A percentile compares a stretch with the other conserved stretches of the same genome.
phyloP scores from a whole-genome alignment of 2,113 vertebrate species.

The Peucedramus taeniatus region DNA sequence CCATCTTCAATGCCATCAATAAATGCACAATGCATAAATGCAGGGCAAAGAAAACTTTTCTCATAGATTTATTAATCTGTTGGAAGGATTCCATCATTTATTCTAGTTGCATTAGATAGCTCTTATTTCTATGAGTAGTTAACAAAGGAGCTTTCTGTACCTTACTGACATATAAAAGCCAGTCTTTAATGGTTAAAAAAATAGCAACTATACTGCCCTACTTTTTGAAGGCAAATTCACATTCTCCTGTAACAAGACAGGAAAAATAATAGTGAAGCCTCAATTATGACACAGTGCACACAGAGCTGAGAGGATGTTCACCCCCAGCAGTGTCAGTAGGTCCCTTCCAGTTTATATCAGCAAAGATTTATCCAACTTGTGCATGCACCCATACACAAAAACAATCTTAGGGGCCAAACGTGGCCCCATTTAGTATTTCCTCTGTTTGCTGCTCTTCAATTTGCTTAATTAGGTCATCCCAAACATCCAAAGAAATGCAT shows the following conservation, averaged over 20 bases:
- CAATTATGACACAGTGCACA: not conserved
- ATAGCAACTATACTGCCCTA: not conserved
- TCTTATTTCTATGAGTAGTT: not conserved
- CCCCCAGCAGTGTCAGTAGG: not conserved
- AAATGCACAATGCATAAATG: not conserved
- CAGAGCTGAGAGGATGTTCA: not conserved
- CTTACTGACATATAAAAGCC: not conserved
- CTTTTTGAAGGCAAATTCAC: not conserved
- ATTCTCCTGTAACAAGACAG: not conserved
- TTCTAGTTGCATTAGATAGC: not conserved
- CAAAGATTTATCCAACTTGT: not conserved
- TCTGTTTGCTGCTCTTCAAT: not conserved
- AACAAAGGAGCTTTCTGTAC: not conserved
- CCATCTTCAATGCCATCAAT: not conserved
- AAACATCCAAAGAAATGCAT: not conserved
- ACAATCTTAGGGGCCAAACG: not conserved
- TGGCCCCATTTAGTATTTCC: not conserved
- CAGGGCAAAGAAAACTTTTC: not conserved
- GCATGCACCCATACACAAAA: accelerated
- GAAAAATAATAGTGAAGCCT: not conserved
- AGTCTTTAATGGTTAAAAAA: not conserved
- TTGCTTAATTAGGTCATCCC: not conserved
- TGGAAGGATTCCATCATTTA: not conserved
- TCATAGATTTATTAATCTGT: not conserved
- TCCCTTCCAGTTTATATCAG: not conserved